Evolutionary conservation across 2,888 invertebrate species (phyloP).

Genomic region (Anaspis maculata): DNA sequence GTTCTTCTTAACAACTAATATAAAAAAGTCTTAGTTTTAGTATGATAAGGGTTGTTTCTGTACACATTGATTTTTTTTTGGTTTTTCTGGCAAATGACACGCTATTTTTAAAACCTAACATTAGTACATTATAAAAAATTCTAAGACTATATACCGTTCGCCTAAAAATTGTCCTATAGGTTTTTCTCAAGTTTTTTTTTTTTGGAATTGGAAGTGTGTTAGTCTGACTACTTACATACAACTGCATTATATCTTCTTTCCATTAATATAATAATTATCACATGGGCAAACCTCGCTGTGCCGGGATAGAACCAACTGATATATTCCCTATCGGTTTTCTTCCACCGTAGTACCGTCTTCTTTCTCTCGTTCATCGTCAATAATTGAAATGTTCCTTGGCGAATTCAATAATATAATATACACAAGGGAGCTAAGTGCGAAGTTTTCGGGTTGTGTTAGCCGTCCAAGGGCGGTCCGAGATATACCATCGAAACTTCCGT

Average conservation of each 20-base stretch:
- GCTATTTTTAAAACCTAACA: too few relatives aligned
- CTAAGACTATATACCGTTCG: neutral
- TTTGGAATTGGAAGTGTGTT: neutral
- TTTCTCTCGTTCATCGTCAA: conserved; percentile 11
- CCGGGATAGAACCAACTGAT: too few relatives aligned
- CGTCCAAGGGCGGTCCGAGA: conserved; percentile 91
- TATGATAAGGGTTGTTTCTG: too few relatives aligned
- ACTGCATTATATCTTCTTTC: too few relatives aligned
- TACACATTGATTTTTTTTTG: too few relatives aligned
- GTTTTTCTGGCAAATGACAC: too few relatives aligned
- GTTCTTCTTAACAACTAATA: too few relatives aligned
- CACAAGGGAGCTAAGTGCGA: conserved; percentile 6
- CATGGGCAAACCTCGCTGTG: conserved; percentile 42
- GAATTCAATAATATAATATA: conserved; percentile 8
- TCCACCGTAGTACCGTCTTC: too few relatives aligned
- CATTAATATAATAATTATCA: conserved; percentile 37
- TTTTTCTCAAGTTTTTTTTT: neutral
- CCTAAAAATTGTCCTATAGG: neutral
- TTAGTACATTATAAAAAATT: conserved; percentile 15
- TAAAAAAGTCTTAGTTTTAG: too few relatives aligned
- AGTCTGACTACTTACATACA: neutral
- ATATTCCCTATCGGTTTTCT: neutral
- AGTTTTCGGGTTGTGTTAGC: conserved; percentile 52
- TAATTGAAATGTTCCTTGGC: conserved; percentile 4
- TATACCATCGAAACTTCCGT: conserved; percentile 99